Percentiles rank a stretch among this genome's conserved stretches.
Evolutionary conservation across 2,888 invertebrate genomes (phyloP).

Genomic region (Tubiluchus corallicola): DNA sequence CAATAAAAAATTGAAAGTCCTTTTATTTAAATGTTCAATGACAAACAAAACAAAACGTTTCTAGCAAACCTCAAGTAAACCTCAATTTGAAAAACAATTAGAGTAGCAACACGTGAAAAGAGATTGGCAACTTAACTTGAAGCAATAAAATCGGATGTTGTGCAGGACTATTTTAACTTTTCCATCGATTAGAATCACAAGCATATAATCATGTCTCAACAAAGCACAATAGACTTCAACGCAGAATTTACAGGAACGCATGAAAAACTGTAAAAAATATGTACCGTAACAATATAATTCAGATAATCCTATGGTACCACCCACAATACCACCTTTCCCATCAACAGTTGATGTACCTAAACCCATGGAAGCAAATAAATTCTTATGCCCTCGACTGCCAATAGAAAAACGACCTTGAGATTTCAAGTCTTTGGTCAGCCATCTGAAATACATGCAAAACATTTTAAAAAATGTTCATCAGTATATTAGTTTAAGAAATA

Average conservation of each 20-base stretch:
- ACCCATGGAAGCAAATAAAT: slow-evolving; percentile 71
- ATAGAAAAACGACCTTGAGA: slow-evolving; percentile 79
- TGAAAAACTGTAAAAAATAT: not conserved
- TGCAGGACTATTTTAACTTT: too few species aligned
- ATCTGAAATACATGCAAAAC: slow-evolving; percentile 34
- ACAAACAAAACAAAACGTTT: too few species aligned
- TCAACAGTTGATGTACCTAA: slow-evolving; percentile 76
- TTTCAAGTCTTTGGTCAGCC: slow-evolving; percentile 78
- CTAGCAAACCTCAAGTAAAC: too few species aligned
- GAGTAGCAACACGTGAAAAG: too few species aligned
- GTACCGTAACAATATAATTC: slow-evolving; percentile 44
- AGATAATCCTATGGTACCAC: slow-evolving; percentile 78
- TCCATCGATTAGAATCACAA: too few species aligned
- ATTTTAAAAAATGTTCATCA: not conserved
- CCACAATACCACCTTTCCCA: slow-evolving; percentile 91
- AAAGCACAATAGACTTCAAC: too few species aligned
- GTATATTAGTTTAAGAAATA: too few species aligned
- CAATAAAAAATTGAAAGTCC: slow-evolving; percentile 14
- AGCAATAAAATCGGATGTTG: too few species aligned
- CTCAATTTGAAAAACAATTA: too few species aligned
- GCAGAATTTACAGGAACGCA: slow-evolving; percentile 37
- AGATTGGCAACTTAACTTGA: too few species aligned
- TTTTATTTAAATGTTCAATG: not conserved
- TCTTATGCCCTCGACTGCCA: slow-evolving; percentile 81
- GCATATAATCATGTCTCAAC: too few species aligned